Evolutionary conservation across 2,797 vertebrate species (phyloP).

Genomic region (Tarsius wallacei): DNA sequence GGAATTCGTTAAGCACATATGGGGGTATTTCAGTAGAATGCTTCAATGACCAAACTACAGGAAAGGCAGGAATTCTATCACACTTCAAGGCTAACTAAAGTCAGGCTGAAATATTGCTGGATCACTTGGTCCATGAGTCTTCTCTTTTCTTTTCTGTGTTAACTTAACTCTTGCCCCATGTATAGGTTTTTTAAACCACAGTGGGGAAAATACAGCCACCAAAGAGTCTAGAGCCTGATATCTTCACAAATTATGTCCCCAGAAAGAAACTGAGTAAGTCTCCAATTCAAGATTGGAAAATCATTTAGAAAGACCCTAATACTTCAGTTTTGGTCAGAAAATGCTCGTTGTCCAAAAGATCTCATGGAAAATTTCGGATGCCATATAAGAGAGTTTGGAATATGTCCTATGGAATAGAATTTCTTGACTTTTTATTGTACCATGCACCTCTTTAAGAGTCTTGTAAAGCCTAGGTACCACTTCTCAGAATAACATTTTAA

Average conservation of each 20-base stretch:
- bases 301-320: not conserved
- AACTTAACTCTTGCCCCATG: not conserved
- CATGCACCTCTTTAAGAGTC: not conserved
- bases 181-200: not conserved
- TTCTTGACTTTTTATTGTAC: not conserved
- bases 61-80: not conserved
- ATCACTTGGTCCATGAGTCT: not conserved
- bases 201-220: not conserved
- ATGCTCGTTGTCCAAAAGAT: not conserved
- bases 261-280: not conserved
- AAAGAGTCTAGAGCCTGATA: not conserved
- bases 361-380: not conserved
- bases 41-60: not conserved
- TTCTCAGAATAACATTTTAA: conserved; percentile 18
- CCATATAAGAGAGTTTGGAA: not conserved
- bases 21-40: not conserved
- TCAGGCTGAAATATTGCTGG: not conserved
- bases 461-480: not conserved
- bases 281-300: not conserved
- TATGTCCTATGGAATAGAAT: not conserved
- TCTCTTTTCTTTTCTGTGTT: not conserved
- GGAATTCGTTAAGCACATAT: not conserved
- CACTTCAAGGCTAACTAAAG: not conserved
- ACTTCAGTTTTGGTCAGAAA: not conserved
- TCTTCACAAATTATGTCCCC: not conserved